Percentiles rank a stretch among this genome's conserved stretches.
Evolutionary conservation across 1,140 invertebrate species (phyloP).

Genomic region (Drosophila carrolli): DNA sequence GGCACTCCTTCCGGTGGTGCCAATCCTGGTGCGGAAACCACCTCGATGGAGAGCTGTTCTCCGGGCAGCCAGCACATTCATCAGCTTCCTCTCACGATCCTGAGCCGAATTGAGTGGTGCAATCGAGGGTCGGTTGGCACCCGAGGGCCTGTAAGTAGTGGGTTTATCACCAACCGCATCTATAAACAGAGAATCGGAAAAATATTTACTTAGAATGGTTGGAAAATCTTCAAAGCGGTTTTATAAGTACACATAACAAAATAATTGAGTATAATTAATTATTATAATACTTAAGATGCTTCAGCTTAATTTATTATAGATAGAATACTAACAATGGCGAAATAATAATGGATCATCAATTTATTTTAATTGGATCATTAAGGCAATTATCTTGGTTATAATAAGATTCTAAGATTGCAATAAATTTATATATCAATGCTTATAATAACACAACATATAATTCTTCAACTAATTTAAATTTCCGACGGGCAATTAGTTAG

Average conservation of each 20-base stretch:
- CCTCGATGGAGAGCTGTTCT: conserved; percentile 84
- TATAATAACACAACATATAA: background rate
- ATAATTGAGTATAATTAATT: conserved; percentile 5
- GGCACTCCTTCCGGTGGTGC: conserved; percentile 71
- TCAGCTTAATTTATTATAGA: too few species aligned
- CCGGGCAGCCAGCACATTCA: conserved; percentile 86
- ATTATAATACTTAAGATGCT: background rate
- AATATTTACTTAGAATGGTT: conserved; percentile 29
- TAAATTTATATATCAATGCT: background rate
- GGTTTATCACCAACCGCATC: conserved; percentile 72
- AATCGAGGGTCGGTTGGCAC: conserved; percentile 54
- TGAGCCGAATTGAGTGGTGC: conserved; percentile 65
- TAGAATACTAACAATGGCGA: background rate
- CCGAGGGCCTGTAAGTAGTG: conserved; percentile 67
- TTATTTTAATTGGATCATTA: background rate
- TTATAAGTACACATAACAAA: conserved; percentile 5
- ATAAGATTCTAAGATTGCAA: background rate
- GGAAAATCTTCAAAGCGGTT: conserved; percentile 7
- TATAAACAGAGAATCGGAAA: conserved; percentile 21
- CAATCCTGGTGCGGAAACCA: conserved; percentile 84
- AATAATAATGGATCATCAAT: background rate
- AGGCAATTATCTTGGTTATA: background rate
- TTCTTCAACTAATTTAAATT: background rate
- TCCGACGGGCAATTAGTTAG: too few species aligned
- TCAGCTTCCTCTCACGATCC: conserved; percentile 85